Evolutionary conservation across 2,113 vertebrate genomes (phyloP).

Genomic region (Chelonoidis abingdonii): DNA sequence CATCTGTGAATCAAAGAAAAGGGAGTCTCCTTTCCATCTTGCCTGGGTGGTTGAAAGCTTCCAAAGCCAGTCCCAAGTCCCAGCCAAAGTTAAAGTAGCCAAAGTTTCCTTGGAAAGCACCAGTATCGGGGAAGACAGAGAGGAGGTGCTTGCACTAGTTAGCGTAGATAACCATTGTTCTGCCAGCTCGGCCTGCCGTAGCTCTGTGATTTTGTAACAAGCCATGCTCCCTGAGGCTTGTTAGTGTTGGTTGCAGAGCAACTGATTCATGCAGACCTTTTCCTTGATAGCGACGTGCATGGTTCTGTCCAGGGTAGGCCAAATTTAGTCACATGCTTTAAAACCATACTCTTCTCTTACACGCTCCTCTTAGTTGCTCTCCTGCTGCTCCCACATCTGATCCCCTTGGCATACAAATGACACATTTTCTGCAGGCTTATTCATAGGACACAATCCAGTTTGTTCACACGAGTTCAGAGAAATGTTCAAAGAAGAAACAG

Average conservation of each 20-base stretch:
- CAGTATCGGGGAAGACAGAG: background rate
- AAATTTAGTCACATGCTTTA: background rate
- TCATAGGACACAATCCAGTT: background rate
- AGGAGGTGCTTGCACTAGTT: background rate
- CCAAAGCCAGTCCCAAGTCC: constrained; percentile 40
- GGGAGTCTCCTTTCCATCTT: background rate
- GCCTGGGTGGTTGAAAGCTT: constrained; percentile 49
- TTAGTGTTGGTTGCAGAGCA: background rate
- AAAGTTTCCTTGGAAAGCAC: background rate
- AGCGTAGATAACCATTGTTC: background rate
- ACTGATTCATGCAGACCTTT: background rate
- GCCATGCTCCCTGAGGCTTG: background rate
- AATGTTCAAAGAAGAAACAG: background rate
- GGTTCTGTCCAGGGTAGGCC: background rate
- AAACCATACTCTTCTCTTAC: background rate
- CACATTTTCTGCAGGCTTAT: background rate
- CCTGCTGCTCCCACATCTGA: background rate
- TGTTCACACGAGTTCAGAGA: background rate
- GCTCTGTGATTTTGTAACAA: background rate
- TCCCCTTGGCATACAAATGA: background rate
- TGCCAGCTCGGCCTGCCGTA: background rate
- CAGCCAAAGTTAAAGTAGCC: constrained; percentile 18
- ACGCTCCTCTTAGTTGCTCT: background rate
- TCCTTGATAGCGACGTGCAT: background rate
- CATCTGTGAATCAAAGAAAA: constrained; percentile 50